These are phyloP conservation scores for Megastigmus dorsalis DNA, from an alignment of 2,888 invertebrate genomes.

Conservation along the genomic window DNA sequence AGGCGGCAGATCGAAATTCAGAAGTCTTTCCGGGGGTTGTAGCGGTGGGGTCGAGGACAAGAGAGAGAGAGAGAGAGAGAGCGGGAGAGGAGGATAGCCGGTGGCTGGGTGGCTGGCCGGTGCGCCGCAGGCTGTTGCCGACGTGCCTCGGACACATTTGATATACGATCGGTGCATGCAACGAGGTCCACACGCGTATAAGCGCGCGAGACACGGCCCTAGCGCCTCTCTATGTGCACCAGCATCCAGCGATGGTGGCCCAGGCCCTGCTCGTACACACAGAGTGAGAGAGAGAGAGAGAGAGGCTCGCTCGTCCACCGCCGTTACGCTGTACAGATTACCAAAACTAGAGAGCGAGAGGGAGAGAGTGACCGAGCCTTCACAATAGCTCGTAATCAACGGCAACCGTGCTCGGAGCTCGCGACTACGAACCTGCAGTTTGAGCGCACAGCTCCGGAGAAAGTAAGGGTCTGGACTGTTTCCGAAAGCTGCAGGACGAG, in stretches of 20 bases:
- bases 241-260: not conserved
- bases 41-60: too few species aligned
- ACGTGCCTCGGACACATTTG: conserved; percentile 37
- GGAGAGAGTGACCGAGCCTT: too few species aligned
- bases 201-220: too few species aligned
- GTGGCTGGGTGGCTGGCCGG: not conserved
- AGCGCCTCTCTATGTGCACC: too few species aligned
- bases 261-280: too few species aligned
- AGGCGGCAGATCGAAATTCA: conserved; percentile 31
- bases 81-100: not conserved
- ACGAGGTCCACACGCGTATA: too few species aligned
- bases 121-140: conserved; percentile 21
- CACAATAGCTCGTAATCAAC: conserved; percentile 70
- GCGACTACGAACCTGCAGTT: not conserved
- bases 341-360: conserved; percentile 66
- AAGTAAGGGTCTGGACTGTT: too few species aligned
- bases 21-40: conserved; percentile 7
- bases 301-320: too few species aligned
- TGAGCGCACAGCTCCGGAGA: too few species aligned
- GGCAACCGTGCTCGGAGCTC: conserved; percentile 50
- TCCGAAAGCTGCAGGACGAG: too few species aligned
- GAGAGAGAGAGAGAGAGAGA: too few species aligned
- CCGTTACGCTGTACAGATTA: conserved; percentile 65
- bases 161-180: conserved; percentile 43
- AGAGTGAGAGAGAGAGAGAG: too few species aligned